Evolutionary conservation across 2,797 vertebrate species (phyloP), one percentile per base, ranked within the genome.

Genomic region (Carcharodon carcharias): DNA sequence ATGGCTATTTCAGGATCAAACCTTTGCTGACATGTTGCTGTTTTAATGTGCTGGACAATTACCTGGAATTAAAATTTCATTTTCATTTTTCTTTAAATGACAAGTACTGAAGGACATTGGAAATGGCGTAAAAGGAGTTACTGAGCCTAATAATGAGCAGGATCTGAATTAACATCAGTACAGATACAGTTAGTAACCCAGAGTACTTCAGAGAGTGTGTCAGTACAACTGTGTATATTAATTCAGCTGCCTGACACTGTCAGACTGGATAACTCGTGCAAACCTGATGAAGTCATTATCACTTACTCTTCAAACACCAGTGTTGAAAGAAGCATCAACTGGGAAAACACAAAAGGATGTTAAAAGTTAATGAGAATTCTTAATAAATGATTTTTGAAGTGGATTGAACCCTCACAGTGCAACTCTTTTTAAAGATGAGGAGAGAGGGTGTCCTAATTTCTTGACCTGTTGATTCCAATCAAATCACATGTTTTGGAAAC

Each of bases 171-270:
- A 95, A 77, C 94, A 95, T 73, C n/a, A 50, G 40, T 77, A 56
- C 28, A 77, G 69, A 95, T 58, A 73, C 28, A 54, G 67, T 56
- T 54, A 56, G 73, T 77, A 58, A 95, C 69, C 50, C 69, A n/a
- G 50, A 56, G 28, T 95, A 45, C 67, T 95, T 71, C 71, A 71
- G 69, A 95, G 93, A 63, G 35, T 56, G 65, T 95, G 69, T 56
- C 50, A 95, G 67, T 77, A 31, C 26, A 73, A 93, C 94, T 54
- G 35, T 35, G 94, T 73, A 6, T 93, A 77, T 73, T 95, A 95
- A 95, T 73, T 95, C 94, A 73, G 69, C 69, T 95, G 69, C 94
- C 67, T 77, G 45, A 54, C 69, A n/a, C 94, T 95, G 94, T 95
- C 94, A 95, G 63, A 23, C 91, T 67, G n/a, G 63, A 93, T 93